A percentile compares a stretch with the other conserved stretches of the same genome.
phyloP scores from a whole-genome alignment of 2,797 vertebrate species.

The Pangasius sanitwongsei region DNA sequence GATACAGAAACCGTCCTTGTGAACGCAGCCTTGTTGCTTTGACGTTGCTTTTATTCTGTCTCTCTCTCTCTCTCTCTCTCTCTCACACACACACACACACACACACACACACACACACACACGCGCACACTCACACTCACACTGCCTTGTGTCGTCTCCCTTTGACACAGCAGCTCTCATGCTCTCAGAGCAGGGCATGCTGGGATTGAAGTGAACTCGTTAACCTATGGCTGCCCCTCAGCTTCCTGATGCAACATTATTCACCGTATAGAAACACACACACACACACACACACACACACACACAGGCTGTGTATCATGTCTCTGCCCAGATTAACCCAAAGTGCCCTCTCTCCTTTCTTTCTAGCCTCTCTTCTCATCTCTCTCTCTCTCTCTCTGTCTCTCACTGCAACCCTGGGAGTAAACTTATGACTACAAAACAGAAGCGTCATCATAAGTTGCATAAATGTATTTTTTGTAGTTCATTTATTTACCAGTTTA shows the following conservation, averaged over 20 bases:
- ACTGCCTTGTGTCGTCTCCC: slow-evolving; percentile 29
- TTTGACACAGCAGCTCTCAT: slow-evolving; percentile 47
- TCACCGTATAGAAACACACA: slow-evolving; percentile 52
- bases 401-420: slow-evolving; percentile 5
- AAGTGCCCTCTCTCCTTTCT: slow-evolving; percentile 11
- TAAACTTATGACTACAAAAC: neutral
- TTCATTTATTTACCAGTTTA: neutral
- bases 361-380: slow-evolving; percentile 23
- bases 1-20: neutral
- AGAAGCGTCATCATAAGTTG: neutral
- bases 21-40: neutral
- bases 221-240: slow-evolving; percentile 57
- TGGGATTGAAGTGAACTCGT: slow-evolving; percentile 61
- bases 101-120: neutral
- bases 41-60: neutral
- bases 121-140: neutral
- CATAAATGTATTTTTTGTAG: too few species aligned
- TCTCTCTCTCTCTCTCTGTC: slow-evolving; percentile 11
- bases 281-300: slow-evolving; percentile 33
- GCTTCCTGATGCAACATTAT: slow-evolving; percentile 57
- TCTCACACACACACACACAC: neutral
- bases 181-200: slow-evolving; percentile 55
- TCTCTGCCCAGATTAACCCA: slow-evolving; percentile 29
- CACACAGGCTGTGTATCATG: slow-evolving; percentile 18
- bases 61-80: neutral